Evolutionary conservation across 2,113 vertebrate species (phyloP), one percentile per base, ranked within the genome.

Genomic region (Syngnathus floridae): DNA sequence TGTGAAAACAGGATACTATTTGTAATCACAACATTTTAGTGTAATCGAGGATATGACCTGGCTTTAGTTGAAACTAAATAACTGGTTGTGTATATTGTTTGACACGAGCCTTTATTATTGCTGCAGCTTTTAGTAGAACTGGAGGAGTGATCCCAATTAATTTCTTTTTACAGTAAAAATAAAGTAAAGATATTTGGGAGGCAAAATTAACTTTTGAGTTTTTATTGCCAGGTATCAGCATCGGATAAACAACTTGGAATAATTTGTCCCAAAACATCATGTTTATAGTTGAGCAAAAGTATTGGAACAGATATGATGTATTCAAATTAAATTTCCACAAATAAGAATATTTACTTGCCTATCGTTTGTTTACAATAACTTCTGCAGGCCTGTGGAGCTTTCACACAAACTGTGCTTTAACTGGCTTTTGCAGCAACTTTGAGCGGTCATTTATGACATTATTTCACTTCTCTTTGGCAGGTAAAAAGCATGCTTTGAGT

Each of bases 1-100:
- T 76, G 57, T 83, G 67, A 80, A 88, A 90, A 89, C 83, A 85
- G 35, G 58, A 37, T 72, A 65, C 68, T 79, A 65, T 67, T 79
- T 87, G 80, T 85, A 79, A 70, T 73, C 77, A 71, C 75, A 84
- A 81, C 73, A 77, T 82, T 85, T 83, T 83, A 79, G 76, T 52
- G 72, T 87, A 87, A 90, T 87, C 84, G 75, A 67, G 68, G 87
- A 78, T 68, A 62, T 31, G 78, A 81, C 74, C 77, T 38, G 65
- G 81, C 62, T 82, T 82, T 68, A 81, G 75, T 82, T 78, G 67
- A 73, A 80, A 79, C 84, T 77, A 69, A 81, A 79, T 64, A 73
- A 61, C 13, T n/a, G 17, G 51, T 37, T 12, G 0, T 73, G 57
- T 72, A 67, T 83, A 72, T 77, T 82, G 71, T 81, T 83, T 81